phyloP scores from a whole-genome alignment of 2,113 vertebrate genomes.

The Solea senegalensis region DNA sequence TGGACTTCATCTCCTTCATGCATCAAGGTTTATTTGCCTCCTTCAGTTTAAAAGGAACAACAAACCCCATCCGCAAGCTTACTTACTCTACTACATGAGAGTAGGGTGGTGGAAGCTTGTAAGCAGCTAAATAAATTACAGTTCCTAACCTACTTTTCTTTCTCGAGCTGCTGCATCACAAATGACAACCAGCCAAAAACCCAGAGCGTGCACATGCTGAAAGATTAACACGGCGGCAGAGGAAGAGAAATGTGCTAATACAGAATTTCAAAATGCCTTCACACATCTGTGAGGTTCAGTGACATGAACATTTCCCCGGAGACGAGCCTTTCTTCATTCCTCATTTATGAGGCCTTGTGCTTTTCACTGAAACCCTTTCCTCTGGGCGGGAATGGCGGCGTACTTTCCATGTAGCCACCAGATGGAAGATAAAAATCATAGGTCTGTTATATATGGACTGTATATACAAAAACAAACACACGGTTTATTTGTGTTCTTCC shows the following conservation, averaged over 20 bases:
- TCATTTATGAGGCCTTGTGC: conserved; percentile 26
- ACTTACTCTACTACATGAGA: background rate
- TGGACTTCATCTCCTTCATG: too few species aligned
- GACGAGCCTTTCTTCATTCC: conserved; percentile 35
- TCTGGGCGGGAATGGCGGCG: conserved; percentile 15
- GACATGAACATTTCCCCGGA: conserved; percentile 8
- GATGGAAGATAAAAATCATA: conserved; percentile 9
- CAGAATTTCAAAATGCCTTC: conserved; percentile 20
- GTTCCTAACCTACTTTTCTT: conserved; percentile 22
- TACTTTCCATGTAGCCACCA: conserved; percentile 12
- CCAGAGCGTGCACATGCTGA: background rate
- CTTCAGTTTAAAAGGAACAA: too few species aligned
- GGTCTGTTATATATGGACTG: background rate
- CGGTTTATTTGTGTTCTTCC: conserved; percentile 28
- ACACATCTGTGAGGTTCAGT: conserved; percentile 1
- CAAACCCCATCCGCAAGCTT: background rate
- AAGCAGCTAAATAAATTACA: too few species aligned
- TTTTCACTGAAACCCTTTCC: conserved; percentile 20
- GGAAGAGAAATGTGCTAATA: background rate
- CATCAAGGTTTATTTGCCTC: too few species aligned
- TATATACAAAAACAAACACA: background rate
- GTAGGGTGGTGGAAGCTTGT: too few species aligned
- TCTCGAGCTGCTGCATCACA: conserved; percentile 15
- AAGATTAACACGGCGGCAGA: conserved; percentile 19
- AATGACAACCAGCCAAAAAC: conserved; percentile 6